Evolutionary conservation across 2,113 vertebrate species (phyloP), one percentile per base, ranked within the genome.

Genomic region (Sialia sialis): DNA sequence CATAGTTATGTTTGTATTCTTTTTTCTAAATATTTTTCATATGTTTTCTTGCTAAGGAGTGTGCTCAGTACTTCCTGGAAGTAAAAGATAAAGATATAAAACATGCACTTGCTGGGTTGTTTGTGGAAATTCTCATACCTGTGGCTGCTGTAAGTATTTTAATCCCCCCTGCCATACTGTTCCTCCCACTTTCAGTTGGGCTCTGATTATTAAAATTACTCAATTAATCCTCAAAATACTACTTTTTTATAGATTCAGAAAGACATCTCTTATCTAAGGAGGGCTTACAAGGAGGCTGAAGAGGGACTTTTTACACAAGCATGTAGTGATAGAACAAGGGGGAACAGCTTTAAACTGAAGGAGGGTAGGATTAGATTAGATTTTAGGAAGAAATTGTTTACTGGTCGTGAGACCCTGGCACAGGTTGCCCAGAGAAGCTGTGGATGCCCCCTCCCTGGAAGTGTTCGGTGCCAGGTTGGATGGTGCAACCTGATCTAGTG

Each of bases 1-100:
- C 8, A 13, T 52, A 48, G 29, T 46, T 70, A 54, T 6, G 52
- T 70, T 69, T 77, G 30, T 72, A 36, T 6, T 90, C 36, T 70
- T 39, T 87, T 76, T 94, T 38, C 81, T 86, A 49, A 90, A 9
- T 95, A 10, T 70, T 94, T 87, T 91, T 79, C 41, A 85, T 17
- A 87, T 70, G 17, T 43, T 96, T 93, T 60, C 38, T 88, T 69
- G 21, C 43, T 67, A 76, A 99, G 99, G 99, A 99, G 97, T 99
- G 99, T 97, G 99, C 99, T 78, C 99, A 99, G 59, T 99, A 99
- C 97, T 99, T 99, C 97, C 98, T 99, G 96, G 99, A 99, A 97
- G 99, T 99, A 80, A 99, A 99, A 98, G 99, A 99, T 97, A 99
- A 99, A 97, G 99, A 99, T 96, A 98, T 99, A 96, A 99, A 99